Evolutionary conservation across 2,888 invertebrate species (phyloP), one percentile per base, ranked within the genome.

Genomic region (Tupiocoris notatus): DNA sequence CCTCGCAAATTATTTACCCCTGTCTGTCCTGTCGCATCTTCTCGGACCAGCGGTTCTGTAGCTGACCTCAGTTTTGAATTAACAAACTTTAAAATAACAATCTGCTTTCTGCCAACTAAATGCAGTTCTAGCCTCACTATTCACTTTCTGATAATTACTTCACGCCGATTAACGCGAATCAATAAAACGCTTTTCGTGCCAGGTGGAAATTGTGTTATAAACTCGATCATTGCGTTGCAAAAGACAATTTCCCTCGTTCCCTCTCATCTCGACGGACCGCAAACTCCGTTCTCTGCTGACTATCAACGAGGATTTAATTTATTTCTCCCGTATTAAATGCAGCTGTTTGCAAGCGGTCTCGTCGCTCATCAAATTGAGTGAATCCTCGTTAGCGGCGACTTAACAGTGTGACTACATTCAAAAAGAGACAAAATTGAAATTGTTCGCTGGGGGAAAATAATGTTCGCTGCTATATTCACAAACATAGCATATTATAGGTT

Each of bases 21-120:
- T 62, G 54, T 18, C 54, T 54, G 18, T 23, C 62, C 62, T 62
- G 39, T 22, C 58, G 61, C 59, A 59, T 18, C 59, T 59, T 70
- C 62, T 20, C 73, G 18, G 17, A 59, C 59, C 9, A 20, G 20
- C 39, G 16, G 57, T n/a, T n/a, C 17, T 9, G 16, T 23, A 21
- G 39, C 63, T 63, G 73, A 73, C 73, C 73, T 73, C 73, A 73
- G 73, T 73, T 73, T 73, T 57, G 73, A 61, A 73, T 73, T 73
- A 73, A 61, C 73, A 63, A 73, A 73, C 62, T 73, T 73, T 73
- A 73, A 73, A 73, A 73, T 73, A 73, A 73, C 73, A 73, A 62
- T 73, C 62, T 23, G 25, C 73, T 62, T 17, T 39, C 73, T 63
- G 73, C 73, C 73, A 73, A 73, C 73, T 73, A 73, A 73, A 73